Base-by-base conservation (phyloP, 1,140 invertebrate species). In the Liolophura sinensis region DNA sequence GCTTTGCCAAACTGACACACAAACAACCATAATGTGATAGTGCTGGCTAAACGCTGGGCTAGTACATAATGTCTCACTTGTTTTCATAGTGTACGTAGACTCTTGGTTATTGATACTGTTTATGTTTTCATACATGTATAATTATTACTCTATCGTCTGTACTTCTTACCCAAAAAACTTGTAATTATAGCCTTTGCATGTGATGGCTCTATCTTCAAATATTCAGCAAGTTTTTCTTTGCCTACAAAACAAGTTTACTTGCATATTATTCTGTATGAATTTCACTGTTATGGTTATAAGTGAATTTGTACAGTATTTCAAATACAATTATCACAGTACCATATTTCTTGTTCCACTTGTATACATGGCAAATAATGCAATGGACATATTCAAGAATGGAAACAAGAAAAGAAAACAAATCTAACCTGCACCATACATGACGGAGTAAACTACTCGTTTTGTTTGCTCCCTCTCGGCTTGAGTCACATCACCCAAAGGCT, bases 391-490 rank as follows among this genome's bases (percentile, higher is more conserved):
- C 9, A 5, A 40, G 9, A n/a, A n/a, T n/a, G 3, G 31, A 40
- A 40, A 9, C 31, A 40, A 40, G 31, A 40, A n/a, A 40, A 40
- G 31, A 40, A 40, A 40, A 40, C 3, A 40, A 40, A 40, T 40
- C 22, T 78, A 67, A 74, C 88, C 88, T 16, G 87, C 88, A 65
- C 88, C 88, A 82, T 89, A 89, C 83, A 89, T 83, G 22, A 87
- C 84, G 49, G 88, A 88, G 78, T 89, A 89, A 60, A 89, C 86
- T 15, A 89, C 75, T 60, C 86, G 84, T 76, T 89, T 89, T 14
- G 88, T 89, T 56, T 86, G 85, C 75, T 88, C 88, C 70, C 88
- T 83, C 20, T 89, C 87, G 24, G 74, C 76, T 47, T 60, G 62
- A 15, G 69, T 77, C 0, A 82, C 72, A 46, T 72, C 65, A 58